Percentiles rank a stretch among this genome's conserved stretches.
These are phyloP conservation scores for Tetranychus piercei DNA, from an alignment of 2,888 invertebrate species.

Conservation along the genomic window DNA sequence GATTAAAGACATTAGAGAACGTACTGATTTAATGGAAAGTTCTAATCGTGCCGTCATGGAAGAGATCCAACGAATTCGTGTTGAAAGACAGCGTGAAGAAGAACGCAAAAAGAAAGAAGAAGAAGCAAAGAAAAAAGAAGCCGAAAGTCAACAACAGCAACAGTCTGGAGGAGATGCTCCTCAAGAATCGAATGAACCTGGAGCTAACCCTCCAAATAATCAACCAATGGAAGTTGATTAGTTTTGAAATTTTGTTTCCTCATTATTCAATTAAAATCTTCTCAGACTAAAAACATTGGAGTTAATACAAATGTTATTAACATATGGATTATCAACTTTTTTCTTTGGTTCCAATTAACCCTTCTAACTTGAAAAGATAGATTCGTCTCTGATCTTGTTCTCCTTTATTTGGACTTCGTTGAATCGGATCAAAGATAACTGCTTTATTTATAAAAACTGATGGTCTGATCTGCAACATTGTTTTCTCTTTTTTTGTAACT, in stretches of 20 bases:
- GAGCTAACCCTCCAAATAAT: background rate
- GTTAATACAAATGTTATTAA: background rate
- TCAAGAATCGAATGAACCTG: background rate
- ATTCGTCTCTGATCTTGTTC: background rate
- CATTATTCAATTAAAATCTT: background rate
- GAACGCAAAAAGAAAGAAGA: slow-evolving; percentile 17
- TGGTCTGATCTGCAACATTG: background rate
- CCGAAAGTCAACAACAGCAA: slow-evolving; percentile 41
- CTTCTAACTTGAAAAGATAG: background rate
- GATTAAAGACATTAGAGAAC: slow-evolving; percentile 14
- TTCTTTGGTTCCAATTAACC: background rate
- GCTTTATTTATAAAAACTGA: background rate
- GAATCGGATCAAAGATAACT: background rate
- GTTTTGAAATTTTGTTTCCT: background rate
- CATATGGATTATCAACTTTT: background rate
- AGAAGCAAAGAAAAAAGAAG: slow-evolving; percentile 29
- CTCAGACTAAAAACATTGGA: background rate
- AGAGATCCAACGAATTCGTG: slow-evolving; percentile 15
- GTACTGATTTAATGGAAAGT: slow-evolving; percentile 15
- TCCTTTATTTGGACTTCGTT: no score
- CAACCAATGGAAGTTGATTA: slow-evolving; percentile 1
- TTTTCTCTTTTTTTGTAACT: background rate
- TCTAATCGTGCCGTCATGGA: slow-evolving; percentile 13
- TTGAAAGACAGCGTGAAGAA: slow-evolving; percentile 19
- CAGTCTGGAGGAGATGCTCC: background rate